Base-by-base conservation (phyloP, 2,888 invertebrate species). In the Cataglyphis livida region DNA sequence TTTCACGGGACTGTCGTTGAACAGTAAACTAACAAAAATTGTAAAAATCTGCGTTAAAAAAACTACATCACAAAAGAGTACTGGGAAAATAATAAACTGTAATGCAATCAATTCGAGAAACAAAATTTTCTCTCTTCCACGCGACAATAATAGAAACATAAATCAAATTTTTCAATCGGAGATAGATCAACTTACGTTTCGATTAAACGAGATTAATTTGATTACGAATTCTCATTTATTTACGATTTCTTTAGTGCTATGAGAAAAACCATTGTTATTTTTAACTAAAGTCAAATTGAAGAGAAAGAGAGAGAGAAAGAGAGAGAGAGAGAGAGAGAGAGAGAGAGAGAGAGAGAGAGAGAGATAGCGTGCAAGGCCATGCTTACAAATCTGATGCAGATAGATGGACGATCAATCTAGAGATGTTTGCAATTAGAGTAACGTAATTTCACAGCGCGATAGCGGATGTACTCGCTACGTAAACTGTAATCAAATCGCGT, bases 401-500 rank as follows among this genome's bases (percentile, higher is more conserved):
- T 12, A 41, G 32, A 65, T 7, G 25, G 75, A 38, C 68, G 57
- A 79, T 70, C 18, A 32, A 12, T 79, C 70, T 48, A 70, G 68
- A 32, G 68, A 32, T 78, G 44, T 15, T 41, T 32, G 70, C 70
- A 79, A 79, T 79, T 79, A 79, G 78, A 59, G 57, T 70, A 79
- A 79, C 59, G 70, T 44, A 79, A 70, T 78, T 78, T 68, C 32
- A 25, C 51, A 32, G 5, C 51, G 18, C 65, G 54, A 75, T 75
- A 71, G 71, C 71, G 44, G 71, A 54, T 71, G 44, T 15, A 48
- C 35, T 15, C 66, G 10, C 10, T 7, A 32, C 25, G 28, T 48
- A 66, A 66, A 18, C 66, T 25, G 71, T 79, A 79, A 79, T 79
- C 71, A 18, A 71, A 71, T 79, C 28, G 44, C 35, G 41, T 35